These are phyloP conservation scores for Erethizon dorsatum DNA, from an alignment of 2,797 vertebrate genomes.

Conservation along the genomic window DNA sequence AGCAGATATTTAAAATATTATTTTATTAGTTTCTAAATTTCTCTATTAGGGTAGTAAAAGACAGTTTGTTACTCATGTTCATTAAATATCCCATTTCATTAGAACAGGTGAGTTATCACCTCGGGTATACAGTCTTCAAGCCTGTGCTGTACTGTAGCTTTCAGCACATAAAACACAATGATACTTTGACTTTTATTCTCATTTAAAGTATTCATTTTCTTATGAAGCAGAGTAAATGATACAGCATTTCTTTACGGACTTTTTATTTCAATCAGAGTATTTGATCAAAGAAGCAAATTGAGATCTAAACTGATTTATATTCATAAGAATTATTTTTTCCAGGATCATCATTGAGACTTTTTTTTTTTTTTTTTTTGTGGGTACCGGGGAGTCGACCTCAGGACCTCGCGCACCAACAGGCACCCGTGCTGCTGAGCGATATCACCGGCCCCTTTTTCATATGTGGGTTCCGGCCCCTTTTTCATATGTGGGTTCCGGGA, in stretches of 20 bases:
- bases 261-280: neutral
- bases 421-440: no score
- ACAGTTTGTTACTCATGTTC: neutral
- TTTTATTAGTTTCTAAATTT: conserved; percentile 16
- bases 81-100: neutral
- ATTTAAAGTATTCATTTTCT: conserved; percentile 69
- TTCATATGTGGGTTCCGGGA: no score
- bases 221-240: conserved; percentile 2
- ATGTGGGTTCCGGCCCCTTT: no score
- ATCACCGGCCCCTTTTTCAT: no score
- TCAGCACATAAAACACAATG: neutral
- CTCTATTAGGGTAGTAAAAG: neutral
- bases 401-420: no score
- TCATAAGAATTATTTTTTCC: neutral
- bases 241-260: neutral
- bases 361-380: neutral
- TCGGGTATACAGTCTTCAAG: neutral
- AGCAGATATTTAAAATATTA: neutral
- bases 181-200: neutral
- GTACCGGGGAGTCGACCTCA: no score
- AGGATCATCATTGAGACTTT: neutral
- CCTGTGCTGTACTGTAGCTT: neutral
- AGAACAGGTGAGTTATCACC: neutral
- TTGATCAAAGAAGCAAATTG: neutral
- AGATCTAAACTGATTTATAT: conserved; percentile 33